Base-by-base conservation (phyloP, 92 coral and sea anemone genomes). In the Siderastrea radians region DNA sequence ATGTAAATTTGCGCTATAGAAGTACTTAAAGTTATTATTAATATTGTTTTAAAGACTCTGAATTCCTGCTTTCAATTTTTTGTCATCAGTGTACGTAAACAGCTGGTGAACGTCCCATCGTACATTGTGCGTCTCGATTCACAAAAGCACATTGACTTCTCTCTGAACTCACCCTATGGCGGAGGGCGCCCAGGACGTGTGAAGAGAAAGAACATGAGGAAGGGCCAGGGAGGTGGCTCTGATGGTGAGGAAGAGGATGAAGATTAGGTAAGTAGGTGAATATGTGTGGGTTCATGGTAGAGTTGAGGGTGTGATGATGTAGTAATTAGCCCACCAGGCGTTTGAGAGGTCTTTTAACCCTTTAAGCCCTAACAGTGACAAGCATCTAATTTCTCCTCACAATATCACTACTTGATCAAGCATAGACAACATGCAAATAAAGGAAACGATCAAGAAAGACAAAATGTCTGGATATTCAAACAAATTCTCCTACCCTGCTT, bases 181-280 rank as follows among this genome's bases (percentile, higher is more conserved):
- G 99, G 99, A 79, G 99, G 99, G 51, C 92, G 99, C 58, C 99
- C 99, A 69, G 99, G 99, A 1, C 99, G 99, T 85, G 99, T 98
- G 52, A 98, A 98, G 96, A 94, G 99, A 88, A 98, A 94, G 96
- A 98, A 98, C 87, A 88, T 96, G 94, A 98, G 80, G 94, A 98
- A 98, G 92, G 98, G 92, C 63, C 94, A 93, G 93, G 88, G 83
- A n/a, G 91, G 96, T 85, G 96, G 95, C 55, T 91, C 92, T 11
- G 99, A 85, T 81, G 99, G 94, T 55, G 99, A 98, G 67, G 99
- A 98, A 82, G 99, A 96, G 84, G 99, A 98, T 77, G 98, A 95
- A 72, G 98, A 95, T 98, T 94, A 98, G 96, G 98, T 95, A 86
- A 93, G 95, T 68, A 44, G 4, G 52, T 48, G 9, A 10, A 0